phyloP scores from a whole-genome alignment of 2,797 vertebrate species.

The Urocyon cinereoargenteus region DNA sequence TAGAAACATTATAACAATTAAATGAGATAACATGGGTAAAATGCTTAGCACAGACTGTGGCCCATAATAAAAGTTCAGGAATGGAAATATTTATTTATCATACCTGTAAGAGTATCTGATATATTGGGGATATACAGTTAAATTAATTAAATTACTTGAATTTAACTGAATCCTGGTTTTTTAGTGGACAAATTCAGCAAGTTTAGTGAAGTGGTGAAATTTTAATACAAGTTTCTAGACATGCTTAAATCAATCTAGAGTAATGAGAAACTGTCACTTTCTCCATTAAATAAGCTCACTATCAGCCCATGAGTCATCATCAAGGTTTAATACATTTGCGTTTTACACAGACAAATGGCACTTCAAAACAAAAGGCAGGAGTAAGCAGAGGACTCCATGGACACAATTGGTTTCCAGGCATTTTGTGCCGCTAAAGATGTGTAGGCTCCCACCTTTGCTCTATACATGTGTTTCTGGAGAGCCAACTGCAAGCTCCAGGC shows the following conservation, averaged over 20 bases:
- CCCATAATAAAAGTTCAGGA: neutral
- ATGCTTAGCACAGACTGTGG: neutral
- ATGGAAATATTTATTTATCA: neutral
- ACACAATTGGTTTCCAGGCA: too few species aligned
- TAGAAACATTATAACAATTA: neutral
- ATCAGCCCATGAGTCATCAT: neutral
- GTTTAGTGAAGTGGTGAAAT: neutral
- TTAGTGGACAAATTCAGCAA: neutral
- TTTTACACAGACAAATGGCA: neutral
- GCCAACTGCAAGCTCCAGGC: neutral
- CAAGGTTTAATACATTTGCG: neutral
- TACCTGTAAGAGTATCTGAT: neutral
- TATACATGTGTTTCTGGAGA: neutral
- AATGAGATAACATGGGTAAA: neutral
- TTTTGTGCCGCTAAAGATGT: neutral
- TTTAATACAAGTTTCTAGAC: neutral
- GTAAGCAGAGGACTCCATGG: rapidly evolving
- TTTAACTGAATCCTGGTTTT: neutral
- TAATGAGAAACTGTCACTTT: slow-evolving; percentile 2
- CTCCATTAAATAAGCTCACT: neutral
- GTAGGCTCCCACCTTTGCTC: neutral
- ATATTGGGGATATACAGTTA: neutral
- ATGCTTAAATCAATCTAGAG: neutral
- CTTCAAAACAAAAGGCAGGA: neutral
- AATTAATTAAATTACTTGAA: neutral